Conservation (phyloP, 2,797 vertebrate species). For the Xenopus petersii region DNA sequence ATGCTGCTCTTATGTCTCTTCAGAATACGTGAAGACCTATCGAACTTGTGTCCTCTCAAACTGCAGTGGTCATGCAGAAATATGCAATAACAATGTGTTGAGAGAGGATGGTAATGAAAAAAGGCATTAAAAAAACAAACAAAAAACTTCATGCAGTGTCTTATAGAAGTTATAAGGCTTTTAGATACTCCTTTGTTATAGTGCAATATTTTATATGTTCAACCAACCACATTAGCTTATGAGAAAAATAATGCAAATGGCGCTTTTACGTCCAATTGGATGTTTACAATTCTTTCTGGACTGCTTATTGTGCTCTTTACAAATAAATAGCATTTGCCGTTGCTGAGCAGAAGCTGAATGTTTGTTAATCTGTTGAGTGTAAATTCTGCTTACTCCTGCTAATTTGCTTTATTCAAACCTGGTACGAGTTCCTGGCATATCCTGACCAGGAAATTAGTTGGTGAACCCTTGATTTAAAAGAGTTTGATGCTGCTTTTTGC, state of each 20-base stretch:
- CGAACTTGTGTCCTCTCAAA: conserved; percentile 3
- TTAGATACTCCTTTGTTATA: conserved; percentile 16
- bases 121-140: conserved; percentile 10
- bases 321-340: background rate
- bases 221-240: background rate
- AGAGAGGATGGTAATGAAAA: conserved; percentile 1
- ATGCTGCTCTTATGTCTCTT: background rate
- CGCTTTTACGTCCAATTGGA: background rate
- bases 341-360: background rate
- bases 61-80: conserved; percentile 24
- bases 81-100: background rate
- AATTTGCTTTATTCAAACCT: background rate
- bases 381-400: background rate
- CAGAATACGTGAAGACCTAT: background rate
- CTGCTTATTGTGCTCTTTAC: background rate
- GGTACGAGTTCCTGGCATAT: no score
- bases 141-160: conserved; percentile 14
- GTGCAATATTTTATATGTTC: conserved; percentile 8
- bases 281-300: background rate
- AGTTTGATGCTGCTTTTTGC: background rate
- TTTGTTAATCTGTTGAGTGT: background rate
- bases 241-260: background rate
- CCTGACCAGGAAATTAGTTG: background rate
- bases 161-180: conserved; percentile 19
- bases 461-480: background rate